Evolutionary conservation across 2,888 invertebrate genomes (phyloP), one percentile per base, ranked within the genome.

Genomic region (Epirrhoe tristata): DNA sequence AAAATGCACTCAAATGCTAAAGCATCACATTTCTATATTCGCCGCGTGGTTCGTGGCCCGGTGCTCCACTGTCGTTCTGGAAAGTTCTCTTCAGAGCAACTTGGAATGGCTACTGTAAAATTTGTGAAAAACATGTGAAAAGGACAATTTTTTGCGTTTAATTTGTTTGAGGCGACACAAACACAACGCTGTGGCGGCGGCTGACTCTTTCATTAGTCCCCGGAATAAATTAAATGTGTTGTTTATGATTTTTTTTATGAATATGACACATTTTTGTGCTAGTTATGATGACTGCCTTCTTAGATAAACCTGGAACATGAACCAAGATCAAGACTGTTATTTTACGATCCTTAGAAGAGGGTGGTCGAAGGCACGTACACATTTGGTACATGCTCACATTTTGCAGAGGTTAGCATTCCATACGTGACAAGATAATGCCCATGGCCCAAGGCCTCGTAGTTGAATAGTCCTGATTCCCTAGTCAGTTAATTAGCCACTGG

Each of bases 61-160:
- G 5, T 36, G 62, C 39, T 36, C 32, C 54, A 17, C 7, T 34
- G 65, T 56, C 68, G 58, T 55, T 53, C 58, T 62, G 56, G 48
- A 61, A 66, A 66, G 31, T 63, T 67, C 62, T 63, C 55, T 55
- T 52, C 62, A 53, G 65, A 56, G n/a, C 56, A 63, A 69, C 53
- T 69, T 69, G 59, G 62, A 66, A 69, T 66, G 65, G 65, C 62
- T 59, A 65, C 62, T 66, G 69, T 62, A 59, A 62, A 59, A 69
- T 62, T 65, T 65, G 59, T 57, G 63, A 63, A 69, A 69, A 69
- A 69, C 66, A 69, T 66, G 62, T 66, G 31, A 46, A 55, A 58
- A 43, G 6, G 58, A 51, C 57, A 51, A 58, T 64, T 64, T 61
- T 54, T 46, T 7, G 32, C 57, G 12, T 66, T 60, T 60, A 66